Base-by-base conservation (phyloP, 2,888 invertebrate species). In the Portevinia maculata region DNA sequence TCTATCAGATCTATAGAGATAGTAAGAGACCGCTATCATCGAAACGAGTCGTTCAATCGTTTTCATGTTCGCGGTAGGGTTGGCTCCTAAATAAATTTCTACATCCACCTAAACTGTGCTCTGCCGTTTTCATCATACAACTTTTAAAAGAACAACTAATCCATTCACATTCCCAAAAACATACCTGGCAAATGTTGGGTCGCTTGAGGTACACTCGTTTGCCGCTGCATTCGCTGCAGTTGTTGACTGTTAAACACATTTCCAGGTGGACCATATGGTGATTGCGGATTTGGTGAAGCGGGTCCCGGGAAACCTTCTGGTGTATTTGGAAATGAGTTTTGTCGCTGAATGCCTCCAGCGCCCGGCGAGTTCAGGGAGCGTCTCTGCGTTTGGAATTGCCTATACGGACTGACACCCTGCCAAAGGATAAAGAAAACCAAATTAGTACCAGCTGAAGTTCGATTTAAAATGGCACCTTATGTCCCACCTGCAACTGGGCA, bases 401-500 rank as follows among this genome's bases (percentile, higher is more conserved):
- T 88, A 75, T 89, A 89, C 44, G 89, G 89, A 86, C 88, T 87
- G n/a, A 87, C 88, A 84, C 88, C 89, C 89, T 89, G 65, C 52
- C 53, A 57, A 64, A 55, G 13, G 55, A 73, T 21, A 37, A 30
- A 17, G 59, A 37, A 71, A 62, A 60, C 50, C 60, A 24, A 60
- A 46, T 81, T 28, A 76, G 32, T 48, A 32, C 2, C 11, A 46
- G 17, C 7, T 37, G 9, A 13, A 69, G 21, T 64, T 17, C 8
- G 9, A 75, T 3, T 28, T 32, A 24, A 59, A 32, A 57, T 57
- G 46, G 71, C 73, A 71, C 60, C 59, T 69, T 67, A 24, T 78
- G 44, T 86, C 93, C 93, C 91, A 96, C 96, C 88, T 95, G 94
- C 87, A 96, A 92, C 91, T 96, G 96, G 86, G 96, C 95, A 91